phyloP scores from a whole-genome alignment of 2,888 invertebrate genomes.

The Campaea margaritaria region DNA sequence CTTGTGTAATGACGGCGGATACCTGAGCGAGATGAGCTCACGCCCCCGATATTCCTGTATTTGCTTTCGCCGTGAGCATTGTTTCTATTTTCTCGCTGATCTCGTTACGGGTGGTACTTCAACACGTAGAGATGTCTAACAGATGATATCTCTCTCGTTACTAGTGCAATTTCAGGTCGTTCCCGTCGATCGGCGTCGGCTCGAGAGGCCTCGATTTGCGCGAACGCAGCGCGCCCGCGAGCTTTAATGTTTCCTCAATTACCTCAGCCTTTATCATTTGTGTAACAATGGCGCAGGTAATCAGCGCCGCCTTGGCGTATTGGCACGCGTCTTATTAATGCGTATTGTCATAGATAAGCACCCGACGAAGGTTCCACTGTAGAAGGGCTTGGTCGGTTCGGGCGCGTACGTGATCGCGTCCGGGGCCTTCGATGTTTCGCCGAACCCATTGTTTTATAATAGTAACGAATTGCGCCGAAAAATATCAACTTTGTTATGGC shows the following conservation, averaged over 20 bases:
- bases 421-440: slow-evolving; percentile 46
- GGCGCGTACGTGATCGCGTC: slow-evolving; percentile 54
- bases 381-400: slow-evolving; percentile 56
- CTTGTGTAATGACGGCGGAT: slow-evolving; percentile 70
- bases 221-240: slow-evolving; percentile 44
- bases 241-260: slow-evolving; percentile 58
- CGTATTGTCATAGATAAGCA: slow-evolving; percentile 53
- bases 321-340: slow-evolving; percentile 57
- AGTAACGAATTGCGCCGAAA: slow-evolving; percentile 56
- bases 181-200: slow-evolving; percentile 63
- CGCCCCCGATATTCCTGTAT: slow-evolving; percentile 46
- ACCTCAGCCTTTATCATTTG: slow-evolving; percentile 48
- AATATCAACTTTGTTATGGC: slow-evolving; percentile 63
- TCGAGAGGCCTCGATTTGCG: slow-evolving; percentile 58
- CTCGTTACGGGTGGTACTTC: slow-evolving; percentile 35
- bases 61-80: slow-evolving; percentile 38
- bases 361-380: slow-evolving; percentile 59
- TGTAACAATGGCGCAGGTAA: slow-evolving; percentile 54
- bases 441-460: slow-evolving; percentile 67
- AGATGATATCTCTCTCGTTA: slow-evolving; percentile 55
- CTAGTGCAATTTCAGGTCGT: slow-evolving; percentile 74
- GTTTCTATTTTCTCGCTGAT: slow-evolving; percentile 48
- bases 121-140: slow-evolving; percentile 15
- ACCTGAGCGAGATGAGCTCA: slow-evolving; percentile 41
- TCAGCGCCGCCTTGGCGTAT: slow-evolving; percentile 52